Conservation (phyloP, 1,140 invertebrate species). For the Penaeus indicus region DNA sequence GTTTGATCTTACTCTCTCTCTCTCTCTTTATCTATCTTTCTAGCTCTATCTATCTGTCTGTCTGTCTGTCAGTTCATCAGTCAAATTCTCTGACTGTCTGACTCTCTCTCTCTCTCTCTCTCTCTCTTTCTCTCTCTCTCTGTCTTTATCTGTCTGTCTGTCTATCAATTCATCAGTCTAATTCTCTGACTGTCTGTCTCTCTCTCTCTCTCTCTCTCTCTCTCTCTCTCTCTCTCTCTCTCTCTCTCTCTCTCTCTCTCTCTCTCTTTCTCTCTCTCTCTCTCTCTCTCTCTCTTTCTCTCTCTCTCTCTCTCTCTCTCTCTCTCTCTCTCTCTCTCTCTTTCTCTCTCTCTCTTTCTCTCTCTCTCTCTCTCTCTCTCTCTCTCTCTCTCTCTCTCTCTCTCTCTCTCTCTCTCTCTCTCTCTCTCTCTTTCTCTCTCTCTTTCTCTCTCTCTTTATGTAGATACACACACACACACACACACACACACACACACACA, state of each 20-base stretch:
- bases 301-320: background rate
- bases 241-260: background rate
- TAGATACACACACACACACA: background rate
- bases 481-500: no score
- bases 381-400: no score
- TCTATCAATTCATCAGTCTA: no score
- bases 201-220: conserved; percentile 19
- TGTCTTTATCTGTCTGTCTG: background rate
- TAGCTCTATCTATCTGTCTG: no score
- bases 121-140: conserved; percentile 16
- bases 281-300: background rate
- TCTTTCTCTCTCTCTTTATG: no score
- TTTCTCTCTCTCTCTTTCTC: background rate
- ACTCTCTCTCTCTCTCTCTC: conserved; percentile 16
- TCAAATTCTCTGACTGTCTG: background rate
- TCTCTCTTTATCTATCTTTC: no score
- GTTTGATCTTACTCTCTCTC: no score
- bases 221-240: conserved; percentile 19
- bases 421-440: no score
- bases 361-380: no score
- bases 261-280: background rate
- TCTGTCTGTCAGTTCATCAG: no score
- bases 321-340: conserved; percentile 3
- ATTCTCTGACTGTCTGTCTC: background rate
- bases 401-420: no score